Percentiles rank a stretch among this genome's conserved stretches.
Evolutionary conservation across 2,888 invertebrate genomes (phyloP).

Genomic region (Aspidiotus destructor): DNA sequence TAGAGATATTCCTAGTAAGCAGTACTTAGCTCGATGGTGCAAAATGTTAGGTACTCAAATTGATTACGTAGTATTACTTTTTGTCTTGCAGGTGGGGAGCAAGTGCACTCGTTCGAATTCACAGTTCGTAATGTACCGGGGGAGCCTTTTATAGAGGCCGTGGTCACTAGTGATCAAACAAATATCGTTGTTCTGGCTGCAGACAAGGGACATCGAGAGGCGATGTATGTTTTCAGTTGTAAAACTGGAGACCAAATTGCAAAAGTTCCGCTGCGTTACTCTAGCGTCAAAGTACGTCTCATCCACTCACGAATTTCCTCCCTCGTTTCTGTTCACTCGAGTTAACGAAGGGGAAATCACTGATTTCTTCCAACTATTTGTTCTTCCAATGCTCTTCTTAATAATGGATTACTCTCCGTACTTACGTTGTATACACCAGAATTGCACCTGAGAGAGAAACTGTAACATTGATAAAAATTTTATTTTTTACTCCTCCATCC

Average conservation of each 20-base stretch:
- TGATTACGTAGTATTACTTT: background rate
- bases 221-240: slow-evolving; percentile 71
- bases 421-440: no score
- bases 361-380: no score
- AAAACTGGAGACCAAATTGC: slow-evolving; percentile 57
- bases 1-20: slow-evolving; percentile 60
- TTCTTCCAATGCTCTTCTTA: no score
- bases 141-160: slow-evolving; percentile 61
- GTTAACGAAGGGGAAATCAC: no score
- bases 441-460: no score
- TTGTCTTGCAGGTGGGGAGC: slow-evolving; percentile 54
- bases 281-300: slow-evolving; percentile 48
- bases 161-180: slow-evolving; percentile 70
- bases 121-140: slow-evolving; percentile 62
- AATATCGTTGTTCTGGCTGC: slow-evolving; percentile 68
- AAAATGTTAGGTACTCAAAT: background rate
- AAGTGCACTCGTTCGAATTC: slow-evolving; percentile 72
- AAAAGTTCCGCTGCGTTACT: slow-evolving; percentile 47
- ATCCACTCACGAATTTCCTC: background rate
- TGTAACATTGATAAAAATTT: no score
- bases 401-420: no score
- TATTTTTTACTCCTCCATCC: background rate
- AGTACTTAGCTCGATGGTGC: background rate
- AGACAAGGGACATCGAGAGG: slow-evolving; percentile 72
- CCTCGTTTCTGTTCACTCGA: no score